A percentile compares a stretch with the other conserved stretches of the same genome.
These are phyloP conservation scores for Acrossocheilus fasciatus DNA, from an alignment of 2,797 vertebrate genomes.

Conservation along the genomic window DNA sequence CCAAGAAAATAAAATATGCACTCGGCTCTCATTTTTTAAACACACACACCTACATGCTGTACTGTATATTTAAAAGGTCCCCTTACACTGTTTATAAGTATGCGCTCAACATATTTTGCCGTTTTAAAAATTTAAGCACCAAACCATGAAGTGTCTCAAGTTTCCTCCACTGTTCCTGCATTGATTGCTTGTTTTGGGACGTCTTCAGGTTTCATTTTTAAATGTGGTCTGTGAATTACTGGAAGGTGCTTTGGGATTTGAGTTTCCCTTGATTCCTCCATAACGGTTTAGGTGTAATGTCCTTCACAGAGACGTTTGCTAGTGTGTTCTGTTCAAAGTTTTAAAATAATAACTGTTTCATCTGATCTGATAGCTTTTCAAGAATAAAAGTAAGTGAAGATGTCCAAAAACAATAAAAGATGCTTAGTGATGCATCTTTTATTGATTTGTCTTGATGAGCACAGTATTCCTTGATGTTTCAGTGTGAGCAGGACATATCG, in stretches of 20 bases:
- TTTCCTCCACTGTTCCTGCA: conserved; percentile 26
- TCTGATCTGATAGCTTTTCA: not conserved
- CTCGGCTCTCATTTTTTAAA: not conserved
- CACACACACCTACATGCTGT: not conserved
- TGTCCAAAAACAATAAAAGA: not conserved
- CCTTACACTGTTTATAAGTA: not conserved
- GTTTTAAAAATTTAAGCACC: conserved; percentile 3
- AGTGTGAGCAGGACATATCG: not conserved
- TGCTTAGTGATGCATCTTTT: not conserved
- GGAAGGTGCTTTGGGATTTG: conserved; percentile 36
- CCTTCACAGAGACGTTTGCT: conserved; percentile 38
- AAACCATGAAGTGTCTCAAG: conserved; percentile 29
- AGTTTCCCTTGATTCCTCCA: not conserved
- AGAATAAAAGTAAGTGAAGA: not conserved
- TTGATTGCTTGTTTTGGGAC: conserved; percentile 7
- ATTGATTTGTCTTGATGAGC: not conserved
- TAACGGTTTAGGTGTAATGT: conserved; percentile 41
- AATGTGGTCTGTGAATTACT: conserved; percentile 41
- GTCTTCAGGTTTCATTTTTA: conserved; percentile 31
- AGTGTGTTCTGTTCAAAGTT: conserved; percentile 18
- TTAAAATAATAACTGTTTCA: not conserved
- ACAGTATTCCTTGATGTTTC: not conserved
- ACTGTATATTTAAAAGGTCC: not conserved
- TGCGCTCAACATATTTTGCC: not conserved
- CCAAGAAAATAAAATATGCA: not conserved